These are phyloP conservation scores for western clawed frog (Xenopus tropicalis) DNA, from an alignment of 2,113 vertebrate species.

Conservation along the genomic window DNA sequence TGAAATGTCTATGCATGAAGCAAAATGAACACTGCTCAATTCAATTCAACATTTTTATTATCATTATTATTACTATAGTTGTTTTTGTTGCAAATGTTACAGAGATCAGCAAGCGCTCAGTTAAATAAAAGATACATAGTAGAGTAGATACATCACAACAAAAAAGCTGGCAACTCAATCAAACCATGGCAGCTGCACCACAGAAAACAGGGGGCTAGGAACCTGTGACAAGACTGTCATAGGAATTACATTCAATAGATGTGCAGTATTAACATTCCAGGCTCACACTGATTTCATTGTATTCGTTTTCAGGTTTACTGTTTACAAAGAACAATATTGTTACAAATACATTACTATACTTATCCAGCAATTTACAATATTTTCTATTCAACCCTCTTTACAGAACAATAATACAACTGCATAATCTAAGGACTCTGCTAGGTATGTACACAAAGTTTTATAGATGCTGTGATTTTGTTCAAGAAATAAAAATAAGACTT, in stretches of 20 bases:
- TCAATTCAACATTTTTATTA: slow-evolving; percentile 21
- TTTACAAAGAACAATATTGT: slow-evolving; percentile 74
- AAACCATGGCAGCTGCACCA: slow-evolving; percentile 65
- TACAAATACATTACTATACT: slow-evolving; percentile 76
- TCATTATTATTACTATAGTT: slow-evolving; percentile 71
- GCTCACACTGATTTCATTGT: slow-evolving; percentile 54
- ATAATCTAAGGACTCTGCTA: slow-evolving; percentile 66
- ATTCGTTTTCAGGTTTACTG: slow-evolving; percentile 52
- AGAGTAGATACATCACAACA: slow-evolving; percentile 77
- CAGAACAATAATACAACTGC: slow-evolving; percentile 63
- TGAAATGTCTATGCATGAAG: no score
- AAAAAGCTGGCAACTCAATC: slow-evolving; percentile 67
- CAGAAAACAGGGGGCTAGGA: slow-evolving; percentile 56
- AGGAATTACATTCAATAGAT: slow-evolving; percentile 86
- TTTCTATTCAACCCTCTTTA: slow-evolving; percentile 67
- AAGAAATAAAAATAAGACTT: slow-evolving; percentile 49
- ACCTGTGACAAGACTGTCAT: slow-evolving; percentile 65
- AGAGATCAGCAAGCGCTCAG: slow-evolving; percentile 76
- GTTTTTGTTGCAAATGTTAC: slow-evolving; percentile 74
- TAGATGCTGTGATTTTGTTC: slow-evolving; percentile 52
- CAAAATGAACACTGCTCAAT: no score
- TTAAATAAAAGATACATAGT: slow-evolving; percentile 78
- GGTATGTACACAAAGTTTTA: slow-evolving; percentile 64
- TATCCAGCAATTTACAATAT: slow-evolving; percentile 67
- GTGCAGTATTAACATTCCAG: slow-evolving; percentile 78